Evolutionary conservation across 2,797 vertebrate species (phyloP), one percentile per base, ranked within the genome.

Genomic region (Tolypeutes matacus): DNA sequence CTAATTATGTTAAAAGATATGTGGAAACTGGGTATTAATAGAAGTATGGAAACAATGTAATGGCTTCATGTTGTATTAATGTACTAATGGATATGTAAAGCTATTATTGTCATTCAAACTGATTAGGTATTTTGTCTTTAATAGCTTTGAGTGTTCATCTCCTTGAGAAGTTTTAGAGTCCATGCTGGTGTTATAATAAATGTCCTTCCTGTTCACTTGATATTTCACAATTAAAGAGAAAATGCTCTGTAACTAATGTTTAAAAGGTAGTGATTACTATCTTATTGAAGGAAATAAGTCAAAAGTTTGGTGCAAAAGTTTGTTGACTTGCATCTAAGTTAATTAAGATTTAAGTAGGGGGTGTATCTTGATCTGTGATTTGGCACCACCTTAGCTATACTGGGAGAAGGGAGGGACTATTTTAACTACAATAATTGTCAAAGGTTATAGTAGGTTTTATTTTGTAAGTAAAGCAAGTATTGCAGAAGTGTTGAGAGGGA

Each of bases 41-140:
- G 98, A 69, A 91, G 97, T 49, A 13, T 97, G 86, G 96, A 98
- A 98, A 97, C 42, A 95, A 72, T 42, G 7, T 88, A 97, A 97
- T 93, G 89, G 13, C 39, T 97, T 98, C 95, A 97, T 97, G 77
- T 92, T 96, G 86, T 96, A 97, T 98, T 98, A 98, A 97, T 98
- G 95, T 36, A 91, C 82, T 98, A 97, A 98, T 98, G 97, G 97
- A 95, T 98, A 56, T 93, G 11, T 80, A 94, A 94, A 94, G 69
- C 72, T 93, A 89, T 72, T 96, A 92, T 97, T 98, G 96, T 95
- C 97, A 97, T 97, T 97, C 94, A 97, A 97, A 86, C 60, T 92
- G 97, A 98, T 81, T 92, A 89, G 82, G 12, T 67, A 94, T 96
- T 97, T 96, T 89, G 73, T 34, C 95, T 96, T 93, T 96, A 96